Percentiles rank a stretch among this genome's conserved stretches.
Evolutionary conservation across 2,888 invertebrate species (phyloP).

Genomic region (Abscondita cerata): DNA sequence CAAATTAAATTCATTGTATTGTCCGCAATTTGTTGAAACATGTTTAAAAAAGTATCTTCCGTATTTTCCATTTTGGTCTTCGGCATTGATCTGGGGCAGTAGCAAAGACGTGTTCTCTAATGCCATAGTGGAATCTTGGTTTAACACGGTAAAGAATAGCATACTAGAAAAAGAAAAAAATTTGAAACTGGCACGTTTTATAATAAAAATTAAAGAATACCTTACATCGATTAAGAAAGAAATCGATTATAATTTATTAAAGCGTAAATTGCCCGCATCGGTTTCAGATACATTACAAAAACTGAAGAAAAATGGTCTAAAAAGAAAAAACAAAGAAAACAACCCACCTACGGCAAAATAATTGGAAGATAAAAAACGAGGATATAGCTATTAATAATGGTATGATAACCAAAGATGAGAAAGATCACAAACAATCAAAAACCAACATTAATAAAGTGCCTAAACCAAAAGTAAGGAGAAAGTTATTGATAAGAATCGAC

Average conservation of each 20-base stretch:
- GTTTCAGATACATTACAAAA: not conserved
- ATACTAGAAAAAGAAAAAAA: too few species aligned
- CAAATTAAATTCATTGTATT: not conserved
- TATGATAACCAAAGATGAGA: too few species aligned
- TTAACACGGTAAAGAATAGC: not conserved
- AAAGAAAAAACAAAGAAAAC: not conserved
- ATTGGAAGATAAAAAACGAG: too few species aligned
- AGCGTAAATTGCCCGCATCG: not conserved
- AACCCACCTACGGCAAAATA: not conserved
- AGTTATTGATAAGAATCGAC: too few species aligned
- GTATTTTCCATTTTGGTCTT: conserved; percentile 6
- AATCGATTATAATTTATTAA: not conserved
- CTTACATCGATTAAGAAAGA: not conserved
- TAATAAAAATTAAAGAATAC: not conserved
- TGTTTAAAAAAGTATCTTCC: conserved; percentile 1
- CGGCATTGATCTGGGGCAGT: not conserved
- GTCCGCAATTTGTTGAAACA: not conserved
- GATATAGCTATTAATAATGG: too few species aligned
- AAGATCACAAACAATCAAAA: too few species aligned
- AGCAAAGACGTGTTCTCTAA: conserved; percentile 2
- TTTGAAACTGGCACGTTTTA: too few species aligned
- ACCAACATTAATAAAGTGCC: too few species aligned
- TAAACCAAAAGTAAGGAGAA: too few species aligned
- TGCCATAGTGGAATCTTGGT: not conserved
- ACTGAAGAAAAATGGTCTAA: not conserved